Evolutionary conservation across 2,113 vertebrate genomes (phyloP).

Genomic region (Manacus vitellinus): DNA sequence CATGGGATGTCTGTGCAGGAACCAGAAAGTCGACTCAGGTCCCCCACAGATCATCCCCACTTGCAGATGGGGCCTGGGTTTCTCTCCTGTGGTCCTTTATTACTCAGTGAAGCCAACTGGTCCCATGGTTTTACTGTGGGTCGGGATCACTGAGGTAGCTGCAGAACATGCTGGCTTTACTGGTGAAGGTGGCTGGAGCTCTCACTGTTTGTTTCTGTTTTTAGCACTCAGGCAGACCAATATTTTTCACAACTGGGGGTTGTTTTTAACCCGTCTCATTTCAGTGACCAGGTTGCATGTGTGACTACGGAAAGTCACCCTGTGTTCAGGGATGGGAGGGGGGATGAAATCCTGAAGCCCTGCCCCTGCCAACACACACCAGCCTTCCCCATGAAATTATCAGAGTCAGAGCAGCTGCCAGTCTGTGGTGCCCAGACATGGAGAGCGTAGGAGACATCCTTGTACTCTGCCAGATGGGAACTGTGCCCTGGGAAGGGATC

Average conservation of each 20-base stretch:
- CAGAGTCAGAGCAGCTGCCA: not conserved
- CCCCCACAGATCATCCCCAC: not conserved
- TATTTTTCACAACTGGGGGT: not conserved
- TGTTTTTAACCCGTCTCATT: not conserved
- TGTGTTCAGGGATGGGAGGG: not conserved
- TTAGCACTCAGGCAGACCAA: not conserved
- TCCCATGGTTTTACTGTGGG: not conserved
- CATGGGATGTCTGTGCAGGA: accelerated
- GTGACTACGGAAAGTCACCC: not conserved
- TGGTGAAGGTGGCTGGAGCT: not conserved
- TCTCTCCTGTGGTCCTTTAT: not conserved
- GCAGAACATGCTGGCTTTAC: not conserved
- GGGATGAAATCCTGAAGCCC: not conserved
- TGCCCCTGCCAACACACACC: not conserved
- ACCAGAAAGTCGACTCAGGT: not conserved
- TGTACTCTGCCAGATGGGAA: not conserved
- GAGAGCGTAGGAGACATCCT: accelerated
- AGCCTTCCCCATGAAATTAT: not conserved
- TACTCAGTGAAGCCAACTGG: not conserved
- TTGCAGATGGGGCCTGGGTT: not conserved
- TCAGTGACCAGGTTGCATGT: not conserved
- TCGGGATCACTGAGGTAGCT: not conserved
- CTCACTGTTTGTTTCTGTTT: not conserved
- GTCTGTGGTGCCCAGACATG: not conserved
- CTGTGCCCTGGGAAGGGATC: not conserved